Percentiles rank a stretch among this genome's conserved stretches.
phyloP scores from a whole-genome alignment of 2,797 vertebrate species.

The Philypnodon macrostomus region DNA sequence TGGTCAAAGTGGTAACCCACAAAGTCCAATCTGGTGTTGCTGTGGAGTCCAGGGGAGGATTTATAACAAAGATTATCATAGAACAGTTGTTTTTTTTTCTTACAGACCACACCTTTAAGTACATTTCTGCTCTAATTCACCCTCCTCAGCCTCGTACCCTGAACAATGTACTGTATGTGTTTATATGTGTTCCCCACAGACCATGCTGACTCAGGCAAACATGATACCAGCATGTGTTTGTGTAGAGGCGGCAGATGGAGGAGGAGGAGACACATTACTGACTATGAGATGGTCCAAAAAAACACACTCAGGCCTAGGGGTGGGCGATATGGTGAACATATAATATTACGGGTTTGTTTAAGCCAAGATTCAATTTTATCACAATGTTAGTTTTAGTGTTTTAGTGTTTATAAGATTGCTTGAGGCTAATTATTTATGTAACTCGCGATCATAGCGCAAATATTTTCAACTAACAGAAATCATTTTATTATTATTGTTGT shows the following conservation, averaged over 20 bases:
- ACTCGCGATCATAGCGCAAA: too few relatives aligned
- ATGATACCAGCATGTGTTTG: conserved; percentile 66
- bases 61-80: too few relatives aligned
- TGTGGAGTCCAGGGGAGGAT: too few relatives aligned
- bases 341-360: conserved; percentile 39
- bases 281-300: conserved; percentile 37
- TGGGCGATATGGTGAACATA: conserved; percentile 18
- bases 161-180: conserved; percentile 7
- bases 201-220: conserved; percentile 60
- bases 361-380: too few relatives aligned
- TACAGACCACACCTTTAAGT: too few relatives aligned
- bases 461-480: too few relatives aligned
- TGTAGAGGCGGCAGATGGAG: conserved; percentile 66
- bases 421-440: too few relatives aligned
- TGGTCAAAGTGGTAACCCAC: too few relatives aligned
- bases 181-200: conserved; percentile 35
- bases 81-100: too few relatives aligned
- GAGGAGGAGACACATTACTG: conserved; percentile 41
- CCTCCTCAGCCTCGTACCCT: not conserved
- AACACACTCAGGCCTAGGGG: conserved; percentile 15
- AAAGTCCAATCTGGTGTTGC: too few relatives aligned
- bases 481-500: too few relatives aligned
- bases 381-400: conserved; percentile 37
- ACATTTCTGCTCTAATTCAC: not conserved
- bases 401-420: too few relatives aligned